Conservation (phyloP, 2,888 invertebrate species). For the Drosophila anceps region DNA sequence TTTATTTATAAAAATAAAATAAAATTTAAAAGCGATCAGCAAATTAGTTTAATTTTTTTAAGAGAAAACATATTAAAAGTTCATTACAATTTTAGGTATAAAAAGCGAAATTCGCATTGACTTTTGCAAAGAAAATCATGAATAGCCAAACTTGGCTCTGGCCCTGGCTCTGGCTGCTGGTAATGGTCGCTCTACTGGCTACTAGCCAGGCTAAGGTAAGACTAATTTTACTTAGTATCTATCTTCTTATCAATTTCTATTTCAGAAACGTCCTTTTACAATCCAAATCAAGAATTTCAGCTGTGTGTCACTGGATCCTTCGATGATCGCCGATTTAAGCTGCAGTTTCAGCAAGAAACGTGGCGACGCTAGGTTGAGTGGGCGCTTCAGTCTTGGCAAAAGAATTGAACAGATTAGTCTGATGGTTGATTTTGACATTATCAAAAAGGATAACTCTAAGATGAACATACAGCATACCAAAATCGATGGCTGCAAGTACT, state of each 20-base stretch:
- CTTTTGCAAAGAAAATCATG: background rate
- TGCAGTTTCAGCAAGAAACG: slow-evolving; percentile 17
- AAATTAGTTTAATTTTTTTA: background rate
- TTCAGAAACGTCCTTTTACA: background rate
- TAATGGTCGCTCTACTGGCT: background rate
- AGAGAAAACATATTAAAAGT: slow-evolving; percentile 5
- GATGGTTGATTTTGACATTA: background rate
- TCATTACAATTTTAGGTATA: slow-evolving; percentile 6
- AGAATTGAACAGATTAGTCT: background rate
- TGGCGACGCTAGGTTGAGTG: background rate
- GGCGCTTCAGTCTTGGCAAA: background rate
- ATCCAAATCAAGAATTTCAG: slow-evolving; percentile 24
- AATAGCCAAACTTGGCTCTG: slow-evolving; percentile 2
- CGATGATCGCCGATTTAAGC: background rate
- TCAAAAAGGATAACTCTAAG: slow-evolving; percentile 53
- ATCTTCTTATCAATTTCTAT: no score
- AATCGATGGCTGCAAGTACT: slow-evolving; percentile 59
- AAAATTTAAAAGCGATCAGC: background rate
- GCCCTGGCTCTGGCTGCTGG: background rate
- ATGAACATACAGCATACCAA: slow-evolving; percentile 35
- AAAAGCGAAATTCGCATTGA: background rate
- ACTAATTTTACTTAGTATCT: no score
- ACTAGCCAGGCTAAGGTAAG: slow-evolving; percentile 15
- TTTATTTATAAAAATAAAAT: no score
- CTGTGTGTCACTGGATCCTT: slow-evolving; percentile 1